These are phyloP conservation scores for Tachystola acroxantha DNA, from an alignment of 2,888 invertebrate species.

Conservation along the genomic window DNA sequence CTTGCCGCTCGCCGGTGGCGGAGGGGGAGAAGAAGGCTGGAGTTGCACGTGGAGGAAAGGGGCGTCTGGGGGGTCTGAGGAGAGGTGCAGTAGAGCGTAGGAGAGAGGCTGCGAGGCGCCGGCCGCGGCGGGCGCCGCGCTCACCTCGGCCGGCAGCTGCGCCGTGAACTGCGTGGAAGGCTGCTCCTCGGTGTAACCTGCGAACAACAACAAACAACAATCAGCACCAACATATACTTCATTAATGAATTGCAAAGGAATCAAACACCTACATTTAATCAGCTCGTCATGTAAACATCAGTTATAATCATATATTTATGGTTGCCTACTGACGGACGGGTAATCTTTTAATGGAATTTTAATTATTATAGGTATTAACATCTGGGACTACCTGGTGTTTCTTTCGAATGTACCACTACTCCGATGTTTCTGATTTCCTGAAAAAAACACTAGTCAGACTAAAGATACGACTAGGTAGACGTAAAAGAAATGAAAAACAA, in stretches of 20 bases:
- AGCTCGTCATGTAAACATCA: too few species aligned
- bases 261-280: too few species aligned
- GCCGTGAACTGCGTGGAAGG: constrained; percentile 87
- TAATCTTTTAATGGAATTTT: too few species aligned
- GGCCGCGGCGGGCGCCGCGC: constrained; percentile 78
- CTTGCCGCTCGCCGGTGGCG: constrained; percentile 80
- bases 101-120: constrained; percentile 58
- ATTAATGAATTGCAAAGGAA: background rate
- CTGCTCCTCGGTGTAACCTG: constrained; percentile 89
- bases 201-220: constrained; percentile 1
- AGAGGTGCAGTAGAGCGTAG: constrained; percentile 70
- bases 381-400: too few species aligned
- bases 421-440: too few species aligned
- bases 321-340: too few species aligned
- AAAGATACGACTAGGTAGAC: too few species aligned
- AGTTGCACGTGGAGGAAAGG: constrained; percentile 67
- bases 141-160: constrained; percentile 84
- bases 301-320: background rate
- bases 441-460: too few species aligned
- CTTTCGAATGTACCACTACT: too few species aligned
- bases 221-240: too few species aligned
- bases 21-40: constrained; percentile 71
- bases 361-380: too few species aligned
- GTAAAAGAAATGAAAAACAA: too few species aligned
- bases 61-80: constrained; percentile 57